Conservation (phyloP, 2,888 invertebrate species). For the Tipula lateralis region DNA sequence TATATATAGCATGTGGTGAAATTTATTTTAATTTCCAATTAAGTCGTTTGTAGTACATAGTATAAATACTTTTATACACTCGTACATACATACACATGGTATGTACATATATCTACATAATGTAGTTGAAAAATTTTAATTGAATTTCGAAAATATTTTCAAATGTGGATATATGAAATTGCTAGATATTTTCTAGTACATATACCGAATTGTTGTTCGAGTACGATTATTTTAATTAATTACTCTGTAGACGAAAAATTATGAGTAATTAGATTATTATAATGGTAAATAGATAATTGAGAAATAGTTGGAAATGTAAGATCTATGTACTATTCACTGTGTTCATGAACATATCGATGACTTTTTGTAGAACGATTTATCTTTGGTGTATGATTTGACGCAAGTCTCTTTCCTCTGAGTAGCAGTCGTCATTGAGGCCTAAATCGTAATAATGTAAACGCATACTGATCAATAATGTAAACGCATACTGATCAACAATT, state of each 20-base stretch:
- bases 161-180: neutral
- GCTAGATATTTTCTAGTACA: neutral
- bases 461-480: too few relatives aligned
- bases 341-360: too few relatives aligned
- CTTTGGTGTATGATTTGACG: too few relatives aligned
- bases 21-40: neutral
- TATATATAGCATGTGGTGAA: neutral
- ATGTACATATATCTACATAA: neutral
- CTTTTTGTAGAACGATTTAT: too few relatives aligned
- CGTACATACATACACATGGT: neutral
- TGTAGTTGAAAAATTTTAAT: neutral
- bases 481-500: too few relatives aligned
- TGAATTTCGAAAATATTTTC: neutral
- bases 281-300: neutral
- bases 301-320: too few relatives aligned
- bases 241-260: neutral
- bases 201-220: neutral
- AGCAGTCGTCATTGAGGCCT: too few relatives aligned
- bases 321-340: too few relatives aligned
- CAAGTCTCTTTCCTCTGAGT: too few relatives aligned
- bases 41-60: neutral
- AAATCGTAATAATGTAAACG: too few relatives aligned
- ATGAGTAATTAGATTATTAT: neutral
- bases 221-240: neutral
- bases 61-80: neutral